phyloP scores from a whole-genome alignment of 2,113 vertebrate genomes.

The Zosterops japonicus region DNA sequence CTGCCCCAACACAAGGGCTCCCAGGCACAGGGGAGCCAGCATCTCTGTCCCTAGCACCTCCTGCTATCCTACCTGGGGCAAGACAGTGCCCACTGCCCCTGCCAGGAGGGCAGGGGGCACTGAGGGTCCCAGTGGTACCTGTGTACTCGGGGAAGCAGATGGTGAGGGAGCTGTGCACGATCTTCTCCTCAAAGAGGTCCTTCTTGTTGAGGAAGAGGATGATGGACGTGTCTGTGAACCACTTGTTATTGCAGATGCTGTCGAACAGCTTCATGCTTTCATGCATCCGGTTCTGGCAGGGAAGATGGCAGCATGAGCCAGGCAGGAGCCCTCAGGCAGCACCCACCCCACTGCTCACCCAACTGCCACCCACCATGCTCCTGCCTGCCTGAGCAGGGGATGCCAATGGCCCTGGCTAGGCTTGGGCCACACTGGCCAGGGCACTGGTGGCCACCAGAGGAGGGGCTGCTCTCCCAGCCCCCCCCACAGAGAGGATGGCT shows the following conservation, averaged over 20 bases:
- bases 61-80: background rate
- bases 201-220: constrained; percentile 99
- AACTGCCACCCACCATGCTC: background rate
- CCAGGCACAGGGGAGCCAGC: rapidly evolving
- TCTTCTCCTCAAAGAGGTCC: constrained; percentile 99
- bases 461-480: background rate
- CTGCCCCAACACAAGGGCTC: background rate
- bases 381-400: background rate
- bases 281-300: constrained; percentile 93
- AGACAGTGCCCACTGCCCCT: background rate
- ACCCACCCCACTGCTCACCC: background rate
- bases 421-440: background rate
- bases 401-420: background rate
- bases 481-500: rapidly evolving
- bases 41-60: background rate
- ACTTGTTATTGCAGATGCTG: constrained; percentile 99
- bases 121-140: constrained; percentile 70
- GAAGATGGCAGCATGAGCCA: background rate
- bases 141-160: constrained; percentile 97
- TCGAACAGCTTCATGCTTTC: constrained; percentile 99
- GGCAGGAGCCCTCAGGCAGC: background rate
- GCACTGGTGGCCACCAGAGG: background rate
- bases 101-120: background rate
- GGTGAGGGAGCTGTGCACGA: constrained; percentile 88
- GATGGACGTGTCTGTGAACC: constrained; percentile 99